A percentile compares a stretch with the other conserved stretches of the same genome.
Evolutionary conservation across 2,797 vertebrate species (phyloP).

Genomic region (Rhinophrynus dorsalis): DNA sequence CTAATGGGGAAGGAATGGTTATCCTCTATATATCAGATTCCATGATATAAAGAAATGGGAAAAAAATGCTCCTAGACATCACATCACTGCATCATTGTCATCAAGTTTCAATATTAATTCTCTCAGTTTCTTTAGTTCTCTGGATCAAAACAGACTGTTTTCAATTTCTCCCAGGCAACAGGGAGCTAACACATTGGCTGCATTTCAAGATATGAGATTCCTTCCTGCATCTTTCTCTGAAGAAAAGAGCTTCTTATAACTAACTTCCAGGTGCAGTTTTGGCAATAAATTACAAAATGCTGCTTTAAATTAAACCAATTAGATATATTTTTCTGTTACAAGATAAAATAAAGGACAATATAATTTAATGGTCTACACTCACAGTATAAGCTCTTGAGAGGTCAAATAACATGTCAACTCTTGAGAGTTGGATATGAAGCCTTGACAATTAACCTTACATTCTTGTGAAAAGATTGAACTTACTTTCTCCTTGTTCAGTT

Average conservation of each 20-base stretch:
- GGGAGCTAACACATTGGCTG: constrained; percentile 42
- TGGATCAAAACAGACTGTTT: constrained; percentile 49
- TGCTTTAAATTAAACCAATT: constrained; percentile 39
- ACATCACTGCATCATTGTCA: constrained; percentile 51
- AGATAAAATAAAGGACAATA: constrained; percentile 13
- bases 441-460: not conserved
- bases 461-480: not conserved
- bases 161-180: constrained; percentile 45
- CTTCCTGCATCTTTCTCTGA: constrained; percentile 40
- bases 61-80: constrained; percentile 47
- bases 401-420: not conserved
- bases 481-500: not conserved
- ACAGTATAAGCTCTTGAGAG: not conserved
- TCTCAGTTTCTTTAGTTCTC: constrained; percentile 36
- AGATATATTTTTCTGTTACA: constrained; percentile 33
- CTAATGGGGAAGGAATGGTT: constrained; percentile 20
- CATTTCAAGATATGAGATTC: constrained; percentile 48
- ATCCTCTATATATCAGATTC: constrained; percentile 44
- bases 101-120: constrained; percentile 53
- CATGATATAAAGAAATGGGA: constrained; percentile 41
- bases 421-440: not conserved
- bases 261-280: constrained; percentile 47
- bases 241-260: constrained; percentile 47
- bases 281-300: constrained; percentile 25
- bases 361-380: not conserved